Evolutionary conservation across 2,888 invertebrate genomes (phyloP).

Genomic region (Ormia ochracea): DNA sequence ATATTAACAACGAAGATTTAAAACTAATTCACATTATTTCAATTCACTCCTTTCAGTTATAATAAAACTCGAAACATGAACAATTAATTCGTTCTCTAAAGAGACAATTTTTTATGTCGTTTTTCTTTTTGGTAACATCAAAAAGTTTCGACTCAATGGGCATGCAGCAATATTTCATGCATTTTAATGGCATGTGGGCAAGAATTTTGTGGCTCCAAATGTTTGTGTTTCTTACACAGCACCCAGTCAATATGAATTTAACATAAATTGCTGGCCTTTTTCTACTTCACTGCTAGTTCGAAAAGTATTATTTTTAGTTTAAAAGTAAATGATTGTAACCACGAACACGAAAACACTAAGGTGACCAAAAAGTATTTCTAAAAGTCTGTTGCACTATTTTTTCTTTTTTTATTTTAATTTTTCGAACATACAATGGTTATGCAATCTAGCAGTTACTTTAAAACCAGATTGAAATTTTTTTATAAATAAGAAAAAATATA

Average conservation of each 20-base stretch:
- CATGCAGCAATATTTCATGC: slow-evolving; percentile 36
- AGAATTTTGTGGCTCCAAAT: slow-evolving; percentile 24
- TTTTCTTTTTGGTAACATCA: neutral
- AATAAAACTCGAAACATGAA: neutral
- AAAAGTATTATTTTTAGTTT: slow-evolving; percentile 2
- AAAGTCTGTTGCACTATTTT: slow-evolving; percentile 23
- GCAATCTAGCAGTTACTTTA: slow-evolving; percentile 48
- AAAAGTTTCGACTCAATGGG: neutral
- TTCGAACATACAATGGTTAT: slow-evolving; percentile 45
- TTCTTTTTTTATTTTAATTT: slow-evolving; percentile 10
- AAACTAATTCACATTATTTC: neutral
- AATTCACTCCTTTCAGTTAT: neutral
- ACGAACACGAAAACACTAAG: neutral
- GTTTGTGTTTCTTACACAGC: neutral
- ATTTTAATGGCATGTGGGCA: slow-evolving; percentile 58
- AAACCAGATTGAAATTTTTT: slow-evolving; percentile 48
- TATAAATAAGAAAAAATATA: slow-evolving; percentile 5
- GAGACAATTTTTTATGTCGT: neutral
- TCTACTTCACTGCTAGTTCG: neutral
- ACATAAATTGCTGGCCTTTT: slow-evolving; percentile 11
- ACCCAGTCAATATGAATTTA: neutral
- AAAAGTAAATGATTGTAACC: slow-evolving; percentile 6
- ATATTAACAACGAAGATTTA: neutral
- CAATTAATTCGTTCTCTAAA: slow-evolving; percentile 34
- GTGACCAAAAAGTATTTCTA: slow-evolving; percentile 24